Percentiles rank a stretch among this genome's conserved stretches.
Conservation (phyloP, 2,888 invertebrate genomes). For the Stenodera caucasica region DNA sequence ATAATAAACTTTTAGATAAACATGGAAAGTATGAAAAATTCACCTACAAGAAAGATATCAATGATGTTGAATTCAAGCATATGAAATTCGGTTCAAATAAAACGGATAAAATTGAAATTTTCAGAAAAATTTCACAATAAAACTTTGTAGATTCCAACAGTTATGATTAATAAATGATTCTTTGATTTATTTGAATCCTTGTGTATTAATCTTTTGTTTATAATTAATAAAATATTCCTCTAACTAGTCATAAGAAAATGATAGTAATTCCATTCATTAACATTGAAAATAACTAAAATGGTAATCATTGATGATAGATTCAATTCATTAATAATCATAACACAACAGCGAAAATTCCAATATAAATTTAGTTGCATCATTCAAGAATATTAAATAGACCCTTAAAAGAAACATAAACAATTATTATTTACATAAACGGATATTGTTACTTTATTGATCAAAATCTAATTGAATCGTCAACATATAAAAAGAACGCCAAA, state of each 20-base stretch:
- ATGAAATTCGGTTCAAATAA: neutral
- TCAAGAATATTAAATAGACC: neutral
- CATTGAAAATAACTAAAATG: neutral
- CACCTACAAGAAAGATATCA: neutral
- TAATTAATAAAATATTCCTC: no score
- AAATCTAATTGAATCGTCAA: neutral
- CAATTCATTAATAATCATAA: neutral
- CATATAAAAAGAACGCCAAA: neutral
- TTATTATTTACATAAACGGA: neutral
- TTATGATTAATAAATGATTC: no score
- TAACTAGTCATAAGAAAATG: no score
- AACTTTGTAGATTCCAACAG: no score
- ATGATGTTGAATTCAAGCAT: neutral
- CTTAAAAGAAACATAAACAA: neutral
- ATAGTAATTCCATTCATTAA: conserved; percentile 6
- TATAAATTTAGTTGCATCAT: neutral
- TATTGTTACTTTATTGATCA: neutral
- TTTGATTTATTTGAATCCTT: no score
- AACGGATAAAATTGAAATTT: no score
- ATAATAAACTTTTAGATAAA: neutral
- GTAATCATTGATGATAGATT: neutral
- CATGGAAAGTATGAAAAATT: neutral
- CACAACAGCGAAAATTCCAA: neutral
- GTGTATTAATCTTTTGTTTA: no score
- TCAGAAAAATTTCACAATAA: no score